phyloP scores from a whole-genome alignment of 2,888 invertebrate genomes.

The Galeruca laticollis region DNA sequence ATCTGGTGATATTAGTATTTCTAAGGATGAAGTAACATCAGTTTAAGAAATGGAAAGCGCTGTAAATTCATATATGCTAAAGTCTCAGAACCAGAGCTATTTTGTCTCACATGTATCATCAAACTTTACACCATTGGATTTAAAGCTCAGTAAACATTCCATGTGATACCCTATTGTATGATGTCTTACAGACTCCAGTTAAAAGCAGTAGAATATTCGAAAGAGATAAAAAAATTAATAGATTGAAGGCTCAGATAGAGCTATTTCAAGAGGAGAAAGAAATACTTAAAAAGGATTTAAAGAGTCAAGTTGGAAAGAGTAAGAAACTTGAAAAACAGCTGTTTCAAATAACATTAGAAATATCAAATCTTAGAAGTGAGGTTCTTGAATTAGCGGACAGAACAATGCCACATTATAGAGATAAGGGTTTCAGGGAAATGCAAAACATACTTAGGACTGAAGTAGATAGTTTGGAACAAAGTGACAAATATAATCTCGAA shows the following conservation, averaged over 20 bases:
- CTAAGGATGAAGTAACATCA: conserved; percentile 76
- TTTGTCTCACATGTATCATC: conserved; percentile 97
- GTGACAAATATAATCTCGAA: conserved; percentile 70
- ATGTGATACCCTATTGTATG: conserved; percentile 57
- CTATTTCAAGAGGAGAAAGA: conserved; percentile 74
- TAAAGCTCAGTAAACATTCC: conserved; percentile 42
- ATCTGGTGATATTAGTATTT: conserved; percentile 72
- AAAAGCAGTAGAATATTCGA: conserved; percentile 56
- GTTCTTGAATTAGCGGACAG: conserved; percentile 56
- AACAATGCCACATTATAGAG: conserved; percentile 60
- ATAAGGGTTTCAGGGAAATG: conserved; percentile 53
- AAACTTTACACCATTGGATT: conserved; percentile 84
- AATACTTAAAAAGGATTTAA: conserved; percentile 73
- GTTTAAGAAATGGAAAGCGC: conserved; percentile 92
- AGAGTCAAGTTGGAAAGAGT: conserved; percentile 69
- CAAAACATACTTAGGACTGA: conserved; percentile 66
- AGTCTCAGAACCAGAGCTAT: conserved; percentile 95
- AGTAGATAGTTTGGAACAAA: conserved; percentile 70
- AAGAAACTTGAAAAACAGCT: conserved; percentile 69
- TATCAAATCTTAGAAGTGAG: conserved; percentile 63
- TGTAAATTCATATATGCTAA: conserved; percentile 97
- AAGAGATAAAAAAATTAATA: conserved; percentile 67
- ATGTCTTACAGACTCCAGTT: conserved; percentile 60
- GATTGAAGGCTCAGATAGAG: conserved; percentile 72
- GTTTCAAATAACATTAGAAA: conserved; percentile 62